Conservation (phyloP, 2,888 invertebrate genomes). For the Hydriomena furcata region DNA sequence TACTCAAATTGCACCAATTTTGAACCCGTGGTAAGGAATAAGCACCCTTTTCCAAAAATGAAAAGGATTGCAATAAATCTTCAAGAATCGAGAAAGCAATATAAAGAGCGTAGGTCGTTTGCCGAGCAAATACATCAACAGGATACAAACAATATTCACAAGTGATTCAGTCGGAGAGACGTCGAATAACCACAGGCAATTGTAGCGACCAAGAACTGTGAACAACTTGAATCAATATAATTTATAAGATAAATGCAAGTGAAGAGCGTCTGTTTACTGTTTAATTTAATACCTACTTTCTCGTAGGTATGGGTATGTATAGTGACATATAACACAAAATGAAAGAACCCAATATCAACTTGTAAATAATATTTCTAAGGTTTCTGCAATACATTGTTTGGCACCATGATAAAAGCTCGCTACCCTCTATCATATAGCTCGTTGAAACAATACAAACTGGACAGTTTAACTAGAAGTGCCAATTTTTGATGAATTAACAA, state of each 20-base stretch:
- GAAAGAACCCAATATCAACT: too few species aligned
- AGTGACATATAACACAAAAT: too few species aligned
- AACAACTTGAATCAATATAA: constrained; percentile 54
- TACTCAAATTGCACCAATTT: too few species aligned
- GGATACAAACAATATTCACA: constrained; percentile 42
- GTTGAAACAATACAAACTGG: too few species aligned
- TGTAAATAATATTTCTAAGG: too few species aligned
- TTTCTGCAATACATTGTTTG: too few species aligned
- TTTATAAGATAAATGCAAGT: neutral
- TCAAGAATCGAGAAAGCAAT: neutral
- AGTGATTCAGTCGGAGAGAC: constrained; percentile 44
- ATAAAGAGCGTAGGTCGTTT: neutral
- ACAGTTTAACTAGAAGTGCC: constrained; percentile 1
- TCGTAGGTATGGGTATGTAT: too few species aligned
- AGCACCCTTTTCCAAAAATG: neutral
- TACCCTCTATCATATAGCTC: too few species aligned
- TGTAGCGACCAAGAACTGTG: constrained; percentile 44
- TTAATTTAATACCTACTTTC: too few species aligned
- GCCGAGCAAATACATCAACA: constrained; percentile 34
- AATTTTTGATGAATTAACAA: constrained; percentile 28
- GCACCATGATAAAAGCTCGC: too few species aligned
- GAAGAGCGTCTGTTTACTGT: too few species aligned
- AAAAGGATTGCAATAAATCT: neutral
- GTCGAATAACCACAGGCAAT: constrained; percentile 45
- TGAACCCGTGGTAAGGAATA: too few species aligned